Base-by-base conservation (phyloP, 2,797 vertebrate genomes). In the Kryptolebias ocellatus region DNA sequence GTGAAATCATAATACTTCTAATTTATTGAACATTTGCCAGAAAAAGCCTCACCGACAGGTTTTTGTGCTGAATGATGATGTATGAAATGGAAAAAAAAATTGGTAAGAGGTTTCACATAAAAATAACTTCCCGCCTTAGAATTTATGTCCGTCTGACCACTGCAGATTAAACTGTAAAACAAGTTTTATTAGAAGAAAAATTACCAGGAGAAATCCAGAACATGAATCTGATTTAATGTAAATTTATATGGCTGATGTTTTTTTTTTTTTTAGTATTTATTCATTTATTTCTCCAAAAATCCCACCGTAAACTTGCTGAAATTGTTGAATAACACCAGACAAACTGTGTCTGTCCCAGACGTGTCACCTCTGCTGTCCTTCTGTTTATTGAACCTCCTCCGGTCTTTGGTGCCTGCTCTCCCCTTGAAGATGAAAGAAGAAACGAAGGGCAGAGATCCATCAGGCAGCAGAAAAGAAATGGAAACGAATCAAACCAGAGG, bases 361-460 rank as follows among this genome's bases (percentile, higher is more conserved):
- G 28, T 47, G 49, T 67, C 54, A 70, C 68, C 74, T 78, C 53
- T 34, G 50, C 17, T 72, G 62, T 70, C 70, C 66, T 60, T 78
- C 53, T 44, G 46, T 51, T 55, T 72, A 72, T 65, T 57, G 61
- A 84, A 75, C 57, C 67, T 54, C 51, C 58, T 29, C 34, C 50
- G 72, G 54, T 67, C 61, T 80, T 53, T 77, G 55, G 37, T 53
- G 24, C 42, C 28, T 61, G 71, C 42, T 28, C 31, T 14, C 29
- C 31, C 51, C 29, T 80, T 76, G 75, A 76, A 79, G 75, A 57
- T 69, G 53, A 79, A 78, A 79, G 61, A 75, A 67, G n/a, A 70
- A 68, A 66, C 60, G 20, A 60, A 71, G 56, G 74, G 70, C 45
- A 72, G 53, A 45, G 42, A 64, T 74, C 64, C 20, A 50, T 77